Conservation (phyloP, 2,113 vertebrate species). For the Asarcornis scutulata region DNA sequence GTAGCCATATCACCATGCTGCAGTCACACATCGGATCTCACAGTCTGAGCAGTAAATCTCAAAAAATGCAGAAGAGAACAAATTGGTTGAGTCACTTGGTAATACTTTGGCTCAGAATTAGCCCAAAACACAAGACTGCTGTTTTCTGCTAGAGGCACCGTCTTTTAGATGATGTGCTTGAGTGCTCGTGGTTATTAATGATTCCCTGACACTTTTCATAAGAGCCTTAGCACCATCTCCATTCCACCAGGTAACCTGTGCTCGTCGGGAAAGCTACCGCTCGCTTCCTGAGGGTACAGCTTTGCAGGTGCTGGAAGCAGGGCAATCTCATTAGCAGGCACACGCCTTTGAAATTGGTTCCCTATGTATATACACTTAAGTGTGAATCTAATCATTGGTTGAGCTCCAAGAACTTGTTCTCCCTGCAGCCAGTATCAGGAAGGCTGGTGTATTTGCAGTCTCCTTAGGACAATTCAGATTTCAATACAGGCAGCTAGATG, state of each 20-base stretch:
- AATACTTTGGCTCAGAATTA: neutral
- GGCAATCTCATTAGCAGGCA: constrained; percentile 61
- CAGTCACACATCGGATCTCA: neutral
- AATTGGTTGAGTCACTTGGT: neutral
- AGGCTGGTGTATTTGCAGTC: neutral
- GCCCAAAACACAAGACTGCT: neutral
- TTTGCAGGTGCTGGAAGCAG: constrained; percentile 47
- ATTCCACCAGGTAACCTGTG: constrained; percentile 42
- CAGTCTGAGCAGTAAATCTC: neutral
- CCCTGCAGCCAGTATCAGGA: neutral
- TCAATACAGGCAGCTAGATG: neutral
- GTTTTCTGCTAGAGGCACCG: neutral
- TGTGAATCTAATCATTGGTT: constrained; percentile 34
- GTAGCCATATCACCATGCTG: neutral
- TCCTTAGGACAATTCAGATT: neutral
- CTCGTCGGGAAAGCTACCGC: neutral
- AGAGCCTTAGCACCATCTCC: constrained; percentile 20
- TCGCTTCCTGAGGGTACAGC: constrained; percentile 40
- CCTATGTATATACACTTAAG: neutral
- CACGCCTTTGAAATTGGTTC: constrained; percentile 54
- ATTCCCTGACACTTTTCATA: neutral
- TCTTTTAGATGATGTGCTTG: neutral
- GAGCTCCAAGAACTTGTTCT: constrained; percentile 5
- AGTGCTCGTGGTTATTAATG: constrained; percentile 6
- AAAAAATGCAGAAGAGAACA: neutral